phyloP scores from a whole-genome alignment of 2,888 invertebrate species.

The Cacoxenus indagator region DNA sequence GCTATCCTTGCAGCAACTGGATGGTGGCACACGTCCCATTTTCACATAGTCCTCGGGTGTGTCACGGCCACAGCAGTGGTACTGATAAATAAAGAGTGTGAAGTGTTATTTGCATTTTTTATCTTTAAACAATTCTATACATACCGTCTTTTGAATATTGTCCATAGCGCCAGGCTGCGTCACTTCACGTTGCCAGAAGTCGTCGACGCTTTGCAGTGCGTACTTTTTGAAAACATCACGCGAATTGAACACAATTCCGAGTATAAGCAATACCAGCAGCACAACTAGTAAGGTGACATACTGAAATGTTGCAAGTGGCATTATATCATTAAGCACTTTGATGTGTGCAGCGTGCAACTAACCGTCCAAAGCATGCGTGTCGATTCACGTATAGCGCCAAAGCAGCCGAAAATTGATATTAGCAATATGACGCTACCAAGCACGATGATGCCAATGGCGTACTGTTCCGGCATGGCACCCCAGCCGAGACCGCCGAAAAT shows the following conservation, averaged over 20 bases:
- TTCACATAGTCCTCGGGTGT: constrained; percentile 57
- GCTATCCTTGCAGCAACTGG: constrained; percentile 59
- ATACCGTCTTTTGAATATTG: constrained; percentile 52
- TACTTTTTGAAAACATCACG: constrained; percentile 56
- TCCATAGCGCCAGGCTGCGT: constrained; percentile 59
- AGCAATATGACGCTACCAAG: constrained; percentile 56
- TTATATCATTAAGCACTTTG: neutral
- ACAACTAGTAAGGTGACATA: constrained; percentile 53
- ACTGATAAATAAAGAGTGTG: constrained; percentile 35
- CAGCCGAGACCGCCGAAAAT: constrained; percentile 58
- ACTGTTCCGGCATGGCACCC: constrained; percentile 61
- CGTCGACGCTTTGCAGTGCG: constrained; percentile 53
- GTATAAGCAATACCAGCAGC: constrained; percentile 48
- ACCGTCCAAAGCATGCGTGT: constrained; percentile 63
- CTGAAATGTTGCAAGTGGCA: constrained; percentile 28
- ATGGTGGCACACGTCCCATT: constrained; percentile 46
- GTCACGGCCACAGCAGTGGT: constrained; percentile 64
- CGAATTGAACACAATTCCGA: constrained; percentile 49
- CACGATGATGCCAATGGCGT: constrained; percentile 57
- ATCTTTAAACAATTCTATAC: constrained; percentile 1
- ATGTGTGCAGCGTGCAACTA: constrained; percentile 15
- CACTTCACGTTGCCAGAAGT: constrained; percentile 54
- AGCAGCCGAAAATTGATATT: constrained; percentile 62
- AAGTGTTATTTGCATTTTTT: neutral
- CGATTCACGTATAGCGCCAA: constrained; percentile 60